Evolutionary conservation across 2,113 vertebrate genomes (phyloP).

Genomic region (Neofelis nebulosa): DNA sequence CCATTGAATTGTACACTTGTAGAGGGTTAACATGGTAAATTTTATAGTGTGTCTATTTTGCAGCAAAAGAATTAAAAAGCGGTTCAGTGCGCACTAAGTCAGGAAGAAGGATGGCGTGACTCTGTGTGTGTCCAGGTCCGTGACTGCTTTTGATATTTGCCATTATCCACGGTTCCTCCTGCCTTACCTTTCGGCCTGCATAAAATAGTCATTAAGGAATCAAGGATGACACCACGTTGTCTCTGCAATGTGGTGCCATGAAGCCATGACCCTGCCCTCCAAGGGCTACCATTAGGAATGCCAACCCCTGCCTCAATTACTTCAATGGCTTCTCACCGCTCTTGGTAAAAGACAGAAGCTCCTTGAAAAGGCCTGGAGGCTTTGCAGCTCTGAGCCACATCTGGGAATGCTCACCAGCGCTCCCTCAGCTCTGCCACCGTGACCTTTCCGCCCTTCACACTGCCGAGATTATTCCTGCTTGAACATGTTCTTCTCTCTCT

Average conservation of each 20-base stretch:
- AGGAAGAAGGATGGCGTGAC: background rate
- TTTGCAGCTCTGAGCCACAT: background rate
- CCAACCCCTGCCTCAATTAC: background rate
- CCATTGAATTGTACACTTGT: background rate
- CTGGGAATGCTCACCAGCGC: rapidly evolving
- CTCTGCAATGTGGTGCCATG: background rate
- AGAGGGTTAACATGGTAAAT: background rate
- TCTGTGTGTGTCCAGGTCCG: background rate
- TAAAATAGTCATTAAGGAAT: background rate
- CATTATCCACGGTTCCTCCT: background rate
- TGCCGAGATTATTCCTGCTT: background rate
- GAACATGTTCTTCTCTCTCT: background rate
- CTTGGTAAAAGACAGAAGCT: background rate
- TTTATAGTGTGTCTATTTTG: background rate
- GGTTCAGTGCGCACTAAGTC: background rate
- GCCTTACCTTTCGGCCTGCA: background rate
- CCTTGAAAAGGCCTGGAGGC: background rate
- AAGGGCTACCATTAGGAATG: background rate
- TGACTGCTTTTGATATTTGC: background rate
- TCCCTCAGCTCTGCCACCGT: background rate
- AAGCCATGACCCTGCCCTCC: background rate
- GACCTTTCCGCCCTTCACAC: background rate
- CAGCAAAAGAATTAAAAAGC: background rate
- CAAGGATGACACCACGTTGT: background rate
- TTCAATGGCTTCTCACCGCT: background rate